Percentiles rank a stretch among this genome's conserved stretches.
Conservation (phyloP, 2,797 vertebrate species). For the Lophotriccus pileatus region DNA sequence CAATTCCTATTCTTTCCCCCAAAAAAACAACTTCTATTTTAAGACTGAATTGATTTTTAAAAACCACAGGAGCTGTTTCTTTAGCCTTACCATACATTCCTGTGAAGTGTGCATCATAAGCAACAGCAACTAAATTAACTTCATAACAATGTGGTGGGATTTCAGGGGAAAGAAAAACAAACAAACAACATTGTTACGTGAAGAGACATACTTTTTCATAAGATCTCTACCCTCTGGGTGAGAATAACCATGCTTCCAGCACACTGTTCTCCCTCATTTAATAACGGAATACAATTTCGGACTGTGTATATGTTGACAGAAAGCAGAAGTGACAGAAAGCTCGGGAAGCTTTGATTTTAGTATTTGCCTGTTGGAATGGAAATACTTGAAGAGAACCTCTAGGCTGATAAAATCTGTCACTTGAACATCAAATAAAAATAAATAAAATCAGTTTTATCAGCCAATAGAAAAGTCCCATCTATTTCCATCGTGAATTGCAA, state of each 20-base stretch:
- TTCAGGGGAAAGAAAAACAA: neutral
- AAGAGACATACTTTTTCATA: constrained; percentile 5
- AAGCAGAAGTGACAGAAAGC: constrained; percentile 41
- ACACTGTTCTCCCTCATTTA: neutral
- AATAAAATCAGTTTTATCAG: constrained; percentile 2
- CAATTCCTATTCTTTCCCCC: neutral
- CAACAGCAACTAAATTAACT: neutral
- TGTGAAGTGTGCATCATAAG: neutral
- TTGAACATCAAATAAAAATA: constrained; percentile 28
- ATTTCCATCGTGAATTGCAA: neutral
- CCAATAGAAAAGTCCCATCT: neutral
- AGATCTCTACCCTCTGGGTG: neutral
- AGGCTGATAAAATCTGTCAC: constrained; percentile 36
- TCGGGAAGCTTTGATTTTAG: neutral
- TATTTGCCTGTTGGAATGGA: constrained; percentile 36
- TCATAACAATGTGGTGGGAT: neutral
- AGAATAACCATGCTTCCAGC: constrained; percentile 22
- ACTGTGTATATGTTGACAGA: constrained; percentile 23
- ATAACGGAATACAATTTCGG: neutral
- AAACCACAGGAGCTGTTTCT: neutral
- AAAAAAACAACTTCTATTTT: neutral
- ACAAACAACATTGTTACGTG: neutral
- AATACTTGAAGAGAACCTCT: constrained; percentile 1
- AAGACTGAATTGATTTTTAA: neutral
- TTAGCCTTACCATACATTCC: neutral